Evolutionary conservation across 2,797 vertebrate species (phyloP).

Genomic region (Hippocampus kuda): DNA sequence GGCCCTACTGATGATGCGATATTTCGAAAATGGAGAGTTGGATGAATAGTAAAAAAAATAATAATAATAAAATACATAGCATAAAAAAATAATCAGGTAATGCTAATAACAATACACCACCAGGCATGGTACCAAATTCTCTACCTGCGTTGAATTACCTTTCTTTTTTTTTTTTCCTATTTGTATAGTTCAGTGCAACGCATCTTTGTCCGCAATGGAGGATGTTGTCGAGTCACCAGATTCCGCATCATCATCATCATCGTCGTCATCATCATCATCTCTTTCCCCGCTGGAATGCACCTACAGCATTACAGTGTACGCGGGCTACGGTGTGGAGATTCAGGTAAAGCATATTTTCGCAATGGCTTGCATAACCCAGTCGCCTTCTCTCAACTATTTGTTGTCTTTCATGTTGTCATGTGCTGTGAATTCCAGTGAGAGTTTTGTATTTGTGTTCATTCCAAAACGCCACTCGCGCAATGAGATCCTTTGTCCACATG

Average conservation of each 20-base stretch:
- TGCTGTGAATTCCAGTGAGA: neutral
- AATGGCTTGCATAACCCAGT: neutral
- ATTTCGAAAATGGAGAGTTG: too few species aligned
- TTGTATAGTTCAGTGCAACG: conserved; percentile 78
- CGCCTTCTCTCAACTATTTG: neutral
- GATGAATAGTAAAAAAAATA: too few species aligned
- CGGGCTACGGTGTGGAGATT: conserved; percentile 86
- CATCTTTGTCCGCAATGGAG: conserved; percentile 77
- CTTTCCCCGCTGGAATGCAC: conserved; percentile 80
- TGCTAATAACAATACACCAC: too few species aligned
- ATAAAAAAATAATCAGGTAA: neutral
- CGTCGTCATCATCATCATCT: conserved; percentile 26
- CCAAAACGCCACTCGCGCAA: neutral
- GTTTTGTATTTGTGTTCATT: neutral
- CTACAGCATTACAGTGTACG: conserved; percentile 83
- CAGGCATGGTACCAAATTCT: neutral
- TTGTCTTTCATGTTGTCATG: neutral
- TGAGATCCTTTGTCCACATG: neutral
- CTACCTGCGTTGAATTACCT: neutral
- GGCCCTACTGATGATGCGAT: too few species aligned
- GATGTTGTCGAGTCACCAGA: conserved; percentile 84
- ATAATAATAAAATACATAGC: too few species aligned
- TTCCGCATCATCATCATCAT: conserved; percentile 58
- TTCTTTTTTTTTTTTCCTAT: conserved; percentile 5
- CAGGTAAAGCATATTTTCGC: conserved; percentile 61